Conservation (phyloP, 1,140 invertebrate genomes). For the Ostrea edulis region DNA sequence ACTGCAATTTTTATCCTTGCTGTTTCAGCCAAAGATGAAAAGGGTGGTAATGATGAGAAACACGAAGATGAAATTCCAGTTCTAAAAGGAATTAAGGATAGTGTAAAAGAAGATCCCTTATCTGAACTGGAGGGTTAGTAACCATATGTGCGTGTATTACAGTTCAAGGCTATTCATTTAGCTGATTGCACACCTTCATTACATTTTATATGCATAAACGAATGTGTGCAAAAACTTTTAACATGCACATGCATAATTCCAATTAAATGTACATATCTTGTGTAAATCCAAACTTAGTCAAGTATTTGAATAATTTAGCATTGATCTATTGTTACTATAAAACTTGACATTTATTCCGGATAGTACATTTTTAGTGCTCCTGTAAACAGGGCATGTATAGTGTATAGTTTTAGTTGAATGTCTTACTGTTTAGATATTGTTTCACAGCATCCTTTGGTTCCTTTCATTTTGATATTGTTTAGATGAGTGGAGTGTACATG, state of each 20-base stretch:
- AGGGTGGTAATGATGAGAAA: background rate
- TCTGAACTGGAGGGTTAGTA: background rate
- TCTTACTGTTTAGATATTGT: too few relatives aligned
- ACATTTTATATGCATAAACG: background rate
- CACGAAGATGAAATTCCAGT: background rate
- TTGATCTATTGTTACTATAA: background rate
- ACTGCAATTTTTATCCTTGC: background rate
- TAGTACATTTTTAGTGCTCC: background rate
- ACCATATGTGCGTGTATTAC: background rate
- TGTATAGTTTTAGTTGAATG: too few relatives aligned
- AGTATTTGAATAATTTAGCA: background rate
- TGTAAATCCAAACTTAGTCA: background rate
- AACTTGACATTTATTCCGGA: background rate
- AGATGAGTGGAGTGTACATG: conserved; percentile 55
- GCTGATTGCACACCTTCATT: background rate
- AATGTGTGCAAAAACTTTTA: background rate
- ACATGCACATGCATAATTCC: too few relatives aligned
- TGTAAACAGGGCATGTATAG: background rate
- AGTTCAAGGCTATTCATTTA: background rate
- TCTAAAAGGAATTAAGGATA: background rate
- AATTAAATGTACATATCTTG: too few relatives aligned
- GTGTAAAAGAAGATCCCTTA: background rate
- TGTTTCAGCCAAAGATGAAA: conserved; percentile 14
- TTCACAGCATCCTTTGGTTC: too few relatives aligned
- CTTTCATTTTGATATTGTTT: background rate